Evolutionary conservation across 2,888 invertebrate genomes (phyloP).

Genomic region (Stenichneumon culpator): DNA sequence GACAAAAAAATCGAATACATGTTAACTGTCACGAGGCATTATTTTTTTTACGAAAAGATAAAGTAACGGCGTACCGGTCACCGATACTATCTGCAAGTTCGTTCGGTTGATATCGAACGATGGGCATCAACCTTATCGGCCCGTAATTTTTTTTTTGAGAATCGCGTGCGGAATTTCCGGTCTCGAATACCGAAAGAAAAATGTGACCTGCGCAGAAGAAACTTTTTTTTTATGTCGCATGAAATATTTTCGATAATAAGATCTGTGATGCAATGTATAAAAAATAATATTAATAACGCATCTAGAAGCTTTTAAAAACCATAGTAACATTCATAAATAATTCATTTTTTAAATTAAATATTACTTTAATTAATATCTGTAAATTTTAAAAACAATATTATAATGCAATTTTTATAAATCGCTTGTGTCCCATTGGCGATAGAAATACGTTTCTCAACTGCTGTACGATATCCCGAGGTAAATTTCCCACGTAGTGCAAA

Average conservation of each 20-base stretch:
- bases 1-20: conserved; percentile 28
- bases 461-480: not conserved
- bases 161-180: not conserved
- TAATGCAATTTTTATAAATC: not conserved
- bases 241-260: not conserved
- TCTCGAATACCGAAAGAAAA: not conserved
- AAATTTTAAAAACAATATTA: not conserved
- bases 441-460: not conserved
- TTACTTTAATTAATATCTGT: not conserved
- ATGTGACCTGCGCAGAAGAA: not conserved
- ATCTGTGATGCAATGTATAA: not conserved
- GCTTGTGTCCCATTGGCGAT: not conserved
- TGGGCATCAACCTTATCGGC: not conserved
- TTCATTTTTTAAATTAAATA: too few species aligned
- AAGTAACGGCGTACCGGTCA: not conserved
- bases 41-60: conserved; percentile 12
- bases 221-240: not conserved
- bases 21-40: not conserved
- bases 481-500: not conserved
- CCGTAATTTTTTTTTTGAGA: not conserved
- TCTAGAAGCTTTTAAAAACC: too few species aligned
- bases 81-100: not conserved
- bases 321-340: too few species aligned
- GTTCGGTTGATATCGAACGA: not conserved
- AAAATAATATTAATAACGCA: not conserved